Evolutionary conservation across 2,113 vertebrate genomes (phyloP).

Genomic region (Gulo gulo): DNA sequence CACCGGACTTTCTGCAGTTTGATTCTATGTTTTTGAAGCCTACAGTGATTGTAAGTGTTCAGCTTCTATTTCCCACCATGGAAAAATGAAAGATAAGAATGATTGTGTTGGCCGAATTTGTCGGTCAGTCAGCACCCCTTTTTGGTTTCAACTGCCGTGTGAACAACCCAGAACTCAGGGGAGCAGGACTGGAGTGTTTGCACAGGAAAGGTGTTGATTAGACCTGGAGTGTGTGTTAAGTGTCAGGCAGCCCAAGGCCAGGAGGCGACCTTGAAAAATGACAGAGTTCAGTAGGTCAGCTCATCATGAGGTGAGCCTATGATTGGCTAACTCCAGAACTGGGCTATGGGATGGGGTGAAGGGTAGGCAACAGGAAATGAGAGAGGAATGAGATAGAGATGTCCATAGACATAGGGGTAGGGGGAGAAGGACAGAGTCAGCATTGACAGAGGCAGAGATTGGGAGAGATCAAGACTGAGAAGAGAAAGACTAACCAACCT

Average conservation of each 20-base stretch:
- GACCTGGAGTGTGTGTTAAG: background rate
- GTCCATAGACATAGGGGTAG: background rate
- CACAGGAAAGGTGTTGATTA: background rate
- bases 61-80: background rate
- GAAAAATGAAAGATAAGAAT: slow-evolving; percentile 18
- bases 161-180: background rate
- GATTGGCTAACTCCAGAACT: background rate
- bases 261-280: background rate
- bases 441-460: background rate
- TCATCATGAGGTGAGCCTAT: background rate
- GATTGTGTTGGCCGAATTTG: background rate
- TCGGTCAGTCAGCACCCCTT: background rate
- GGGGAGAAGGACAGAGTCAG: background rate
- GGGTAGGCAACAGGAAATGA: background rate
- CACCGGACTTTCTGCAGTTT: background rate
- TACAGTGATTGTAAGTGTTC: background rate
- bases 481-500: background rate
- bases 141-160: background rate
- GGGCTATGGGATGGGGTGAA: background rate
- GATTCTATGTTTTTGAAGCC: background rate
- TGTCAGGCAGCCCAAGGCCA: background rate
- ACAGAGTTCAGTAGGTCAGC: background rate
- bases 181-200: background rate
- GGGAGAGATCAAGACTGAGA: background rate
- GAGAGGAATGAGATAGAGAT: background rate